These are phyloP conservation scores for Drosophila fulvimacula DNA, from an alignment of 2,888 invertebrate species.

Conservation along the genomic window DNA sequence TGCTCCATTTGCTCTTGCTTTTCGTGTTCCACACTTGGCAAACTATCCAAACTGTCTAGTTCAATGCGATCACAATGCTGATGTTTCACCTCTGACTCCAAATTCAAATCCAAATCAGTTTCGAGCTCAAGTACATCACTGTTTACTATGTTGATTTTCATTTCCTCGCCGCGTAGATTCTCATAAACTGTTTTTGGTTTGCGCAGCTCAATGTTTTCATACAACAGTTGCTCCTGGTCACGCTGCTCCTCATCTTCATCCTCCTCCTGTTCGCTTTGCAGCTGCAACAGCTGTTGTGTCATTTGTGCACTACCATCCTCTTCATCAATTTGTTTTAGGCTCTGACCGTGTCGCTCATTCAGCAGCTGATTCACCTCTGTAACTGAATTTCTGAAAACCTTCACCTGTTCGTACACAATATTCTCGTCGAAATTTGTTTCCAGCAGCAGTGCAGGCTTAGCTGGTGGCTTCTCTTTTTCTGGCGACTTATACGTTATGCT, in stretches of 20 bases:
- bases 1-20: conserved; percentile 18
- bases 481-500: conserved; percentile 90
- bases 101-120: conserved; percentile 41
- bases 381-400: conserved; percentile 90
- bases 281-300: conserved; percentile 57
- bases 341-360: conserved; percentile 73
- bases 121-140: conserved; percentile 68
- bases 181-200: conserved; percentile 83
- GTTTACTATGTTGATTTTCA: conserved; percentile 74
- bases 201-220: conserved; percentile 84
- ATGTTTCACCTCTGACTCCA: conserved; percentile 37
- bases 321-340: conserved; percentile 72
- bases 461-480: conserved; percentile 77
- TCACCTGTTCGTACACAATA: conserved; percentile 90
- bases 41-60: conserved; percentile 80
- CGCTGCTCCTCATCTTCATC: conserved; percentile 55
- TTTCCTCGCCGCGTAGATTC: conserved; percentile 82
- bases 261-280: conserved; percentile 43
- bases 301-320: conserved; percentile 62
- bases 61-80: conserved; percentile 66
- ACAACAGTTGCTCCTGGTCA: conserved; percentile 76
- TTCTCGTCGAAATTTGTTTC: conserved; percentile 87
- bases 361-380: conserved; percentile 90
- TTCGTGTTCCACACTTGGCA: conserved; percentile 53
- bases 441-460: conserved; percentile 83